phyloP scores from a whole-genome alignment of 2,797 vertebrate species.

The Halcyon badia region DNA sequence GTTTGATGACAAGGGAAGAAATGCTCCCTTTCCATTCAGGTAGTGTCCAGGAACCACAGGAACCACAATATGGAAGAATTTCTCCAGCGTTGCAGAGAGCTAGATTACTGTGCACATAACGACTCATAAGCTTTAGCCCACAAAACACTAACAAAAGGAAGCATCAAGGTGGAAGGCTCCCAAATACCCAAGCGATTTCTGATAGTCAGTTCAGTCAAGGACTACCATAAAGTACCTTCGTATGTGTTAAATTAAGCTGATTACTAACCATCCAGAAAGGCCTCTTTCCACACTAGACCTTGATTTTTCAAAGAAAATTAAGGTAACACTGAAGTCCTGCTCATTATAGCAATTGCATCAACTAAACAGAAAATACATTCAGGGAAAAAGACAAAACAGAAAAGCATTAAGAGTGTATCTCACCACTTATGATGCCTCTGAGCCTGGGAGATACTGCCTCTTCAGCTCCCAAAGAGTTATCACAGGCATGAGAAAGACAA shows the following conservation, averaged over 20 bases:
- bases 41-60: neutral
- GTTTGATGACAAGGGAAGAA: neutral
- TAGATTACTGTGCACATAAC: rapidly evolving
- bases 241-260: neutral
- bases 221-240: neutral
- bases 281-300: neutral
- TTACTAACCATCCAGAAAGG: neutral
- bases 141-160: neutral
- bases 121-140: neutral
- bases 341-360: neutral
- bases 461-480: neutral
- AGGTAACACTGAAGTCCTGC: neutral
- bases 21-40: neutral
- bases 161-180: neutral
- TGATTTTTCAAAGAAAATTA: neutral
- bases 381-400: no score
- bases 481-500: neutral
- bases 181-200: neutral
- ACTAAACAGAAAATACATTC: neutral
- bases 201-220: neutral
- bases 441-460: neutral
- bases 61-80: neutral
- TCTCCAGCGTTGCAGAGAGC: neutral
- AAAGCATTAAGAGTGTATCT: neutral
- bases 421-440: neutral